A percentile compares a stretch with the other conserved stretches of the same genome.
Conservation (phyloP, 2,113 vertebrate genomes). For the Girardinichthys multiradiatus region DNA sequence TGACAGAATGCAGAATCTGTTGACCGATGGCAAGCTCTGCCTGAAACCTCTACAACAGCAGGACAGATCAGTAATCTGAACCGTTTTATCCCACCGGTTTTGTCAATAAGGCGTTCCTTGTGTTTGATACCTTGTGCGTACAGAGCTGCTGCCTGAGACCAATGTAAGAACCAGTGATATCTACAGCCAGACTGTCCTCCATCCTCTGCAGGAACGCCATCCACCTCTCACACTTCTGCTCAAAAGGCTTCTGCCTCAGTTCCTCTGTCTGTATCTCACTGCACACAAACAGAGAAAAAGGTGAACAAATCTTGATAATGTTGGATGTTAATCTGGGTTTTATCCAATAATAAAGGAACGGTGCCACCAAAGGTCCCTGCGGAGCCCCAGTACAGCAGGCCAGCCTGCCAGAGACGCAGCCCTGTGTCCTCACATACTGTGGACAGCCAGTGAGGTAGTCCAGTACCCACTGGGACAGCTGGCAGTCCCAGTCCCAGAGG, state of each 20-base stretch:
- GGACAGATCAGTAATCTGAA: neutral
- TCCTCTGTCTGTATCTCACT: slow-evolving; percentile 84
- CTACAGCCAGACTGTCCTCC: slow-evolving; percentile 80
- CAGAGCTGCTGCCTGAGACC: slow-evolving; percentile 86
- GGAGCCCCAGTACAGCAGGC: too few species aligned
- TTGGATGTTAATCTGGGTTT: too few species aligned
- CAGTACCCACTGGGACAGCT: too few species aligned
- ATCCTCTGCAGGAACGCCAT: slow-evolving; percentile 86
- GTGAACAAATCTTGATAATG: too few species aligned
- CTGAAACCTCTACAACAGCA: slow-evolving; percentile 84
- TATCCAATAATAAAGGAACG: too few species aligned
- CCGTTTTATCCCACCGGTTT: neutral
- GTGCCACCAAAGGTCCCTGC: too few species aligned
- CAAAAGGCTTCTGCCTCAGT: slow-evolving; percentile 82
- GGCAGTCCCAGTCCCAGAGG: too few species aligned
- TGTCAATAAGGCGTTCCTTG: neutral
- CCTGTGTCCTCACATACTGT: too few species aligned
- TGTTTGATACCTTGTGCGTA: slow-evolving; percentile 83
- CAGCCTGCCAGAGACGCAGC: too few species aligned
- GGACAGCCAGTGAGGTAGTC: too few species aligned
- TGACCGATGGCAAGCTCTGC: slow-evolving; percentile 87
- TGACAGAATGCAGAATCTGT: slow-evolving; percentile 85
- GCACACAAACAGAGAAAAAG: neutral
- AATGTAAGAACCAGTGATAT: slow-evolving; percentile 75
- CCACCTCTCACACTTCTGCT: slow-evolving; percentile 89